Evolutionary conservation across 2,888 invertebrate species (phyloP), one percentile per base, ranked within the genome.

Genomic region (Andrena chrysosceles): DNA sequence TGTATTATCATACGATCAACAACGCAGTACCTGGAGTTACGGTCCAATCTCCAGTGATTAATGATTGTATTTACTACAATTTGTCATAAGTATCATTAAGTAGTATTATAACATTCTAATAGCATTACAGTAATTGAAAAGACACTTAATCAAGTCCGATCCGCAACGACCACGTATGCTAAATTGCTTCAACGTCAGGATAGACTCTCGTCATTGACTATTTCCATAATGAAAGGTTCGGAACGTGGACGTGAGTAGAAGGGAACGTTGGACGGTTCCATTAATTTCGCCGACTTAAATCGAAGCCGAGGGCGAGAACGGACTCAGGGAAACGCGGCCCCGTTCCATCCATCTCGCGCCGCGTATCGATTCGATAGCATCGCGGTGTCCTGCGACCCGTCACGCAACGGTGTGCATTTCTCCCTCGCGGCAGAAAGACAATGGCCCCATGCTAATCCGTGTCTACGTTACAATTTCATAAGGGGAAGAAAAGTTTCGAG

Each of bases 401-500:
- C 85, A 78, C 77, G 84, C 80, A 70, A 86, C 71, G 79, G 85
- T 66, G 75, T 69, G 72, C 81, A 78, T 78, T 74, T 77, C 78
- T 75, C 85, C 81, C 87, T 72, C 63, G 71, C 73, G 75, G 72
- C 67, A 69, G 62, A 75, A 83, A 89, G 88, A 91, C 91, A 90
- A 90, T 90, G 88, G 85, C 85, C 87, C 85, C 88, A 91, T 91
- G 91, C 90, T 91, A 91, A 91, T 91, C 85, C 84, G 85, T 67
- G 78, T 56, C 87, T 84, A 85, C 77, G 89, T 91, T 91, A 91
- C 90, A 88, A 91, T 91, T 90, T 90, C 88, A 85, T 87, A 86
- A 85, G 84, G 84, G 84, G 84, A 74, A 77, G 84, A 87, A 88
- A 88, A 85, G 79, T 86, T 87, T 87, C 81, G 83, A 85, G 78